Evolutionary conservation across 2,888 invertebrate species (phyloP), one percentile per base, ranked within the genome.

Genomic region (Gasteruption jaculator): DNA sequence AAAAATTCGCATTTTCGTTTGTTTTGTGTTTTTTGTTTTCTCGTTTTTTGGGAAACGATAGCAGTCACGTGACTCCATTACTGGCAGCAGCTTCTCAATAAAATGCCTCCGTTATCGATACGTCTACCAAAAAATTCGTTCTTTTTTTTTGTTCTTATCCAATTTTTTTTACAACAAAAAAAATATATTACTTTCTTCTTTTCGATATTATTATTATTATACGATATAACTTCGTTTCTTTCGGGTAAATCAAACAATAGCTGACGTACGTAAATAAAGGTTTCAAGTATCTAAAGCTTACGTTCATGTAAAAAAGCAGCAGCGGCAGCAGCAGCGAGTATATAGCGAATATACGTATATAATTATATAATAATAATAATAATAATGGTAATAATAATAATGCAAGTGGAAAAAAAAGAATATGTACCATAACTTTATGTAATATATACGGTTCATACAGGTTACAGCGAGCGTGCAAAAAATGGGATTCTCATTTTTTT

Each of bases 91-190:
- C 60, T 70, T 70, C 69, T 69, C 69, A 70, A 69, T 70, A 70
- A 70, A 69, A 69, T 68, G 68, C 70, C 69, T 65, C 68, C 68
- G 68, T 64, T n/a, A n/a, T n/a, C n/a, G n/a, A n/a, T n/a, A n/a
- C n/a, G n/a, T n/a, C n/a, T n/a, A n/a, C n/a, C n/a, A n/a, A n/a
- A n/a, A n/a, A n/a, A n/a, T n/a, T n/a, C n/a, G n/a, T n/a, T n/a
- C n/a, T n/a, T n/a, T n/a, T n/a, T n/a, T n/a, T n/a, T n/a, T n/a
- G n/a, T n/a, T n/a, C n/a, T n/a, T n/a, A n/a, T n/a, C n/a, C n/a
- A n/a, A n/a, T n/a, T n/a, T n/a, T n/a, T n/a, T n/a, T n/a, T n/a
- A n/a, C n/a, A n/a, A n/a, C n/a, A n/a, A n/a, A n/a, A n/a, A n/a
- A n/a, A n/a, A n/a, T n/a, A n/a, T n/a, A n/a, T n/a, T n/a, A n/a